A percentile compares a stretch with the other conserved stretches of the same genome.
phyloP scores from a whole-genome alignment of 2,888 invertebrate genomes.

The Chrysolina haemoptera region DNA sequence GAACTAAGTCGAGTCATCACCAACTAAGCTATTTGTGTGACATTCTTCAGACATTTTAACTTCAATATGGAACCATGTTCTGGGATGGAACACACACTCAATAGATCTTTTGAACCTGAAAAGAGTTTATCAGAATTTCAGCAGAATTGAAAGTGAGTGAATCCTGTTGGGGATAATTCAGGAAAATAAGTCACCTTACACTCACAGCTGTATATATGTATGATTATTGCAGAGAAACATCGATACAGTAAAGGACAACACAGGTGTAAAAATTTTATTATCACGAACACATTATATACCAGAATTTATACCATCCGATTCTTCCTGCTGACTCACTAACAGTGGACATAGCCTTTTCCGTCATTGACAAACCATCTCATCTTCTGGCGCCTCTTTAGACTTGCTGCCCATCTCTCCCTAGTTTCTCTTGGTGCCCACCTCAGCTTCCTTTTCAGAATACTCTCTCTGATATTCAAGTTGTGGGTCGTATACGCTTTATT shows the following conservation, averaged over 20 bases:
- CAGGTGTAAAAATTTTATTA: background rate
- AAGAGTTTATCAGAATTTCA: no score
- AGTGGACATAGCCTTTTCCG: conserved; percentile 44
- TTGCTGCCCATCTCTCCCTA: conserved; percentile 53
- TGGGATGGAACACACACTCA: no score
- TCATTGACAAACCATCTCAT: conserved; percentile 53
- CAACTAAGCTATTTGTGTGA: no score
- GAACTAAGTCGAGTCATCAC: no score
- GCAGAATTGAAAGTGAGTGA: no score
- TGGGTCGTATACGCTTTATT: conserved; percentile 58
- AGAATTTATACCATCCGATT: background rate
- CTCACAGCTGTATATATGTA: no score
- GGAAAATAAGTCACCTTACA: no score
- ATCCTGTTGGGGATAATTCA: no score
- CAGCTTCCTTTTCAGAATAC: conserved; percentile 57
- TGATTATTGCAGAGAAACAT: no score
- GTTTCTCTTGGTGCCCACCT: conserved; percentile 55
- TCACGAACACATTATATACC: background rate
- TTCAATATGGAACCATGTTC: no score
- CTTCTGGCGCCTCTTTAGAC: conserved; percentile 57
- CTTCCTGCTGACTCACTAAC: conserved; percentile 10
- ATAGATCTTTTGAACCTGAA: no score
- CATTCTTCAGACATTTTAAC: no score
- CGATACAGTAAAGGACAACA: background rate
- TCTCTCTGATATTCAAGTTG: conserved; percentile 61